phyloP scores from a whole-genome alignment of 2,797 vertebrate species.

The Oreortyx pictus region DNA sequence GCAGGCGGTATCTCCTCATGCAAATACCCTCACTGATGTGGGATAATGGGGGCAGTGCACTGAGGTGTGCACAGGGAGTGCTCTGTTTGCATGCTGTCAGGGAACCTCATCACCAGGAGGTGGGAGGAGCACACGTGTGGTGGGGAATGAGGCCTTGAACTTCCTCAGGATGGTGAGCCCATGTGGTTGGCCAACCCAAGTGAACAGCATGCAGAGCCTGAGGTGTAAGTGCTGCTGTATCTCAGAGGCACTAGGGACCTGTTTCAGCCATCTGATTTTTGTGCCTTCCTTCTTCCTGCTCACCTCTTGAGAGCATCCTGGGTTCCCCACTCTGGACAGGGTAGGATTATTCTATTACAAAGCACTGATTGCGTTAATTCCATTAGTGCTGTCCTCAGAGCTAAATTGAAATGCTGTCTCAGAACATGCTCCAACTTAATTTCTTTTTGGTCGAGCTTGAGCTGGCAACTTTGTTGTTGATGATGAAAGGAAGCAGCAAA shows the following conservation, averaged over 20 bases:
- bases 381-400: background rate
- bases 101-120: background rate
- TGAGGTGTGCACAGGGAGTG: rapidly evolving
- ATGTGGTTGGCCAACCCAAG: background rate
- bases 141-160: background rate
- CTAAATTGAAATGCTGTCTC: slow-evolving; percentile 14
- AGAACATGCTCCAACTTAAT: background rate
- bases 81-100: rapidly evolving
- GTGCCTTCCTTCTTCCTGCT: background rate
- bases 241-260: background rate
- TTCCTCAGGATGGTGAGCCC: slow-evolving; percentile 16
- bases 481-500: slow-evolving; percentile 16
- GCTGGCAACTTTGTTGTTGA: background rate
- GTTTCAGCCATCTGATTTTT: background rate
- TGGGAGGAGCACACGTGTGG: background rate
- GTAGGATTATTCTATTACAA: background rate
- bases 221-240: background rate
- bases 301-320: background rate
- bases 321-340: background rate
- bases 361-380: background rate
- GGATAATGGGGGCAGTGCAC: background rate
- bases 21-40: background rate
- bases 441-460: background rate
- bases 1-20: background rate
- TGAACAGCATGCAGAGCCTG: background rate